Percentiles rank a stretch among this genome's conserved stretches.
phyloP scores from a whole-genome alignment of 2,797 vertebrate species.

The Danionella dracula region DNA sequence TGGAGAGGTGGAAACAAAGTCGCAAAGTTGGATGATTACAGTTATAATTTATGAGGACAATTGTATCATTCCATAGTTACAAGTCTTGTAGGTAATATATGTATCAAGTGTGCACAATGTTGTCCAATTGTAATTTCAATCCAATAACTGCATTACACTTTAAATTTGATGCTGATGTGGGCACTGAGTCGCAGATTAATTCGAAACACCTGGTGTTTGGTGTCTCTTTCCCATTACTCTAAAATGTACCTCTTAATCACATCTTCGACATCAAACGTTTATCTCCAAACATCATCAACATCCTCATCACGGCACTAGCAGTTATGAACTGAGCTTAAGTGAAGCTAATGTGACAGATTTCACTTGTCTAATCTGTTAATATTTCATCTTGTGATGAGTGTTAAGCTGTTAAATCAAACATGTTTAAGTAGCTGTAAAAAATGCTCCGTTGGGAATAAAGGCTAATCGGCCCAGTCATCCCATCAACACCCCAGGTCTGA shows the following conservation, averaged over 20 bases:
- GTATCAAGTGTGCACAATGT: no score
- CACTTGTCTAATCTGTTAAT: conserved; percentile 37
- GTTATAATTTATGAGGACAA: no score
- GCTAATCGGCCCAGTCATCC: conserved; percentile 17
- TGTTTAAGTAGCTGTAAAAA: conserved; percentile 45
- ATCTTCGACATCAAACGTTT: conserved; percentile 14
- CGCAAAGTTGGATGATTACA: no score
- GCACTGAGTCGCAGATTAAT: conserved; percentile 17
- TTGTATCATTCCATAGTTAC: no score
- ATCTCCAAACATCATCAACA: conserved; percentile 30
- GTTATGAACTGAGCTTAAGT: conserved; percentile 24
- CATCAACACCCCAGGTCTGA: conserved; percentile 1
- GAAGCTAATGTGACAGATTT: conserved; percentile 29
- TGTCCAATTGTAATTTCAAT: no score
- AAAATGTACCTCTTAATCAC: conserved; percentile 15
- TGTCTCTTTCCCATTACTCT: conserved; percentile 9
- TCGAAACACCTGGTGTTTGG: conserved; percentile 23
- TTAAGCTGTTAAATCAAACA: conserved; percentile 35
- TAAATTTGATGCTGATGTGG: background rate
- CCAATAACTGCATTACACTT: conserved; percentile 11
- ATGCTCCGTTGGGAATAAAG: conserved; percentile 11
- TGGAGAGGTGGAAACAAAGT: no score
- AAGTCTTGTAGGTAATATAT: no score
- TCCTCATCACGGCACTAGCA: conserved; percentile 1
- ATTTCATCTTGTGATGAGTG: conserved; percentile 29